Evolutionary conservation across 2,113 vertebrate species (phyloP).

Genomic region (Elaphurus davidianus): DNA sequence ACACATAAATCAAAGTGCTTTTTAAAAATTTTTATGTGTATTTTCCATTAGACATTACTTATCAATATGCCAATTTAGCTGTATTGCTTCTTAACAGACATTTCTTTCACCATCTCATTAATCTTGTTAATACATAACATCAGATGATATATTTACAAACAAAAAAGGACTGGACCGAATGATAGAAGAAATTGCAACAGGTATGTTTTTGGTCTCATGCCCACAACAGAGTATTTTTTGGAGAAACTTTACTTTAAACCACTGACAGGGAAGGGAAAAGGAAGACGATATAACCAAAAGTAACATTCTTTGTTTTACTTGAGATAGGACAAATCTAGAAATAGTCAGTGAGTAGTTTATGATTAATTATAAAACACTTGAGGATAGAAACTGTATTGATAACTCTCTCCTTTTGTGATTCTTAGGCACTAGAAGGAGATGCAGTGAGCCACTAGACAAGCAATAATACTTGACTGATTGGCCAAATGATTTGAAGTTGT

Average conservation of each 20-base stretch:
- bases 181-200: not conserved
- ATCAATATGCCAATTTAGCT: not conserved
- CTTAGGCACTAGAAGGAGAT: not conserved
- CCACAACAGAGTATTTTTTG: not conserved
- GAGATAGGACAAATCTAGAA: not conserved
- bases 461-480: not conserved
- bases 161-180: not conserved
- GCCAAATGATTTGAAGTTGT: slow-evolving; percentile 14
- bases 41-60: not conserved
- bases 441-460: not conserved
- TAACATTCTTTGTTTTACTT: not conserved
- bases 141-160: not conserved
- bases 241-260: not conserved
- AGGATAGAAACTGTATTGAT: not conserved
- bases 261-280: not conserved
- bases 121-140: slow-evolving; percentile 6
- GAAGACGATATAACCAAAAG: not conserved
- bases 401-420: not conserved
- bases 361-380: not conserved
- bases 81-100: not conserved
- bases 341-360: not conserved
- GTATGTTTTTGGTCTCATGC: not conserved
- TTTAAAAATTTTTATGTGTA: not conserved
- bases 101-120: slow-evolving; percentile 5
- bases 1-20: not conserved